phyloP scores from a whole-genome alignment of 2,113 vertebrate genomes.

The Herpailurus yagouaroundi region DNA sequence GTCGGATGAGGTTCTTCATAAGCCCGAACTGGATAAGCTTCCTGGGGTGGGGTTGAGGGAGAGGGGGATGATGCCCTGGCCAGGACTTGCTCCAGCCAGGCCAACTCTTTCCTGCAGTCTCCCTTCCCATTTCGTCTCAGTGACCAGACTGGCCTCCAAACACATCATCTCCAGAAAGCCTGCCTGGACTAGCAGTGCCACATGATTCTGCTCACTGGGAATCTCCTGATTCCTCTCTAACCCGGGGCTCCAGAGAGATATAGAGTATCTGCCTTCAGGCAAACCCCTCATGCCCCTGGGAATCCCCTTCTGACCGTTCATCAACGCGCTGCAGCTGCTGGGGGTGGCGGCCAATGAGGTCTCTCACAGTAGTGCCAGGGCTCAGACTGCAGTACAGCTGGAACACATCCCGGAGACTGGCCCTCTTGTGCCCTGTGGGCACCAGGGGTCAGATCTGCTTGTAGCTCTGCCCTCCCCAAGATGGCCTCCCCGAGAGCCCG shows the following conservation, averaged over 20 bases:
- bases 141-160: neutral
- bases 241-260: neutral
- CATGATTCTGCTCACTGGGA: neutral
- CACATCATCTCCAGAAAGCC: neutral
- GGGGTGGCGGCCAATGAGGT: conserved; percentile 93
- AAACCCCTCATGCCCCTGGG: neutral
- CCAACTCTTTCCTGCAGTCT: neutral
- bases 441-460: neutral
- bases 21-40: conserved; percentile 97
- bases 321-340: conserved; percentile 96
- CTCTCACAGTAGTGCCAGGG: conserved; percentile 90
- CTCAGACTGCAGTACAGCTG: conserved; percentile 91
- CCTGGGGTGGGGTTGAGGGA: conserved; percentile 80
- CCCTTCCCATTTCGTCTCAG: neutral
- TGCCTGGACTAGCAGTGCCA: neutral
- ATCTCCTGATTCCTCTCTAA: neutral
- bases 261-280: neutral
- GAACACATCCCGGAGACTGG: conserved; percentile 94
- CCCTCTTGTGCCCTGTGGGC: conserved; percentile 92
- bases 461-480: neutral
- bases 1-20: conserved; percentile 96
- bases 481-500: neutral
- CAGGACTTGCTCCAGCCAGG: neutral
- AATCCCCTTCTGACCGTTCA: conserved; percentile 88
- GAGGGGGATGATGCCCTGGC: neutral